These are phyloP conservation scores for human DNA, from an alignment of 2,113 vertebrate species.

Conservation along the genomic window DNA sequence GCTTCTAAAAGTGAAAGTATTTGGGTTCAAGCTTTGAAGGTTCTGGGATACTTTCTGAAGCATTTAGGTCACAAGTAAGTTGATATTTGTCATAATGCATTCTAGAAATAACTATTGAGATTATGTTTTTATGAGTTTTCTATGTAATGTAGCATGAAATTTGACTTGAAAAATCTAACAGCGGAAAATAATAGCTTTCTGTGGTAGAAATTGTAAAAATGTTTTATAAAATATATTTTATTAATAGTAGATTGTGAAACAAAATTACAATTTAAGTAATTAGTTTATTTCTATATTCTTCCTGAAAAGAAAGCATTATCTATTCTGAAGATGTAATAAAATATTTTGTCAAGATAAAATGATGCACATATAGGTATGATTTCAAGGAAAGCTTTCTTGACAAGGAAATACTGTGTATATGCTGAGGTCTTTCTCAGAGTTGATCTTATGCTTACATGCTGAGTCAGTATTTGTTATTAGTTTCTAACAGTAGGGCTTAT, in stretches of 20 bases:
- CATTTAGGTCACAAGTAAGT: constrained; percentile 99
- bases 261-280: background rate
- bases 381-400: background rate
- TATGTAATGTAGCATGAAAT: background rate
- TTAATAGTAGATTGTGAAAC: background rate
- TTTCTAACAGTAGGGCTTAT: background rate
- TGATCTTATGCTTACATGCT: background rate
- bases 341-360: background rate
- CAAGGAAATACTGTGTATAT: background rate
- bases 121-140: background rate
- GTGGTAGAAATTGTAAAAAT: background rate
- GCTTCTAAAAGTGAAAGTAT: constrained; percentile 97
- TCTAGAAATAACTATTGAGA: constrained; percentile 1
- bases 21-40: constrained; percentile 97
- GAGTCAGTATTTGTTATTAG: background rate
- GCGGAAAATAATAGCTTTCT: constrained; percentile 14
- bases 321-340: background rate
- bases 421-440: background rate
- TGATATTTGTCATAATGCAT: background rate
- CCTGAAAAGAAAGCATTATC: background rate
- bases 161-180: background rate
- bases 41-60: constrained; percentile 97
- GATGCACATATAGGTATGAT: background rate
- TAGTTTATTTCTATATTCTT: background rate
- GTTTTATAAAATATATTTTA: background rate